phyloP scores from a whole-genome alignment of 2,113 vertebrate genomes.

The Crocuta crocuta region DNA sequence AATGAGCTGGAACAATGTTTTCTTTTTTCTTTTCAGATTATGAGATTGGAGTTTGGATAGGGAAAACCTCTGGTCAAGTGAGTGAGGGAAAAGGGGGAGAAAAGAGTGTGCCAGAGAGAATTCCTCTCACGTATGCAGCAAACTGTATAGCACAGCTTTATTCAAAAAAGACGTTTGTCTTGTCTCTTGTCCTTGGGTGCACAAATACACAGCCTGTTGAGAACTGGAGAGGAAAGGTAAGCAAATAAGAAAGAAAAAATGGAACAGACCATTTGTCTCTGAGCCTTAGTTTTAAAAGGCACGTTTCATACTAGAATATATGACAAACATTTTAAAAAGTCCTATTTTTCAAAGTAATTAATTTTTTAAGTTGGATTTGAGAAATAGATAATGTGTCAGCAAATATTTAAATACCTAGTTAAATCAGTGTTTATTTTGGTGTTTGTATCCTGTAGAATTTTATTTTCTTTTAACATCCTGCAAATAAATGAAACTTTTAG shows the following conservation, averaged over 20 bases:
- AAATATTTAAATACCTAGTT: constrained; percentile 52
- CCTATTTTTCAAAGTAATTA: constrained; percentile 12
- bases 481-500: constrained; percentile 26
- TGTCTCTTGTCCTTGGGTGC: not conserved
- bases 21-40: constrained; percentile 67
- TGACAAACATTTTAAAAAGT: not conserved
- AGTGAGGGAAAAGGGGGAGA: not conserved
- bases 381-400: not conserved
- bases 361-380: constrained; percentile 9
- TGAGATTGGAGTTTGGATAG: constrained; percentile 8
- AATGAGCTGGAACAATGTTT: constrained; percentile 67
- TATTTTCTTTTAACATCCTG: constrained; percentile 35
- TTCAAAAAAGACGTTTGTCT: not conserved
- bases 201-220: not conserved
- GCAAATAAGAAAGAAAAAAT: not conserved
- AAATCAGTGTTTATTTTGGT: constrained; percentile 25
- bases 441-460: constrained; percentile 7
- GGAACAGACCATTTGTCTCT: not conserved
- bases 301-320: constrained; percentile 29
- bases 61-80: constrained; percentile 24
- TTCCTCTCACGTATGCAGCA: not conserved
- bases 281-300: not conserved
- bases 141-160: not conserved
- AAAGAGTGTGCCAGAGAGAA: not conserved
- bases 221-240: not conserved